phyloP scores from a whole-genome alignment of 2,888 invertebrate species.

The Latrodectus hesperus region DNA sequence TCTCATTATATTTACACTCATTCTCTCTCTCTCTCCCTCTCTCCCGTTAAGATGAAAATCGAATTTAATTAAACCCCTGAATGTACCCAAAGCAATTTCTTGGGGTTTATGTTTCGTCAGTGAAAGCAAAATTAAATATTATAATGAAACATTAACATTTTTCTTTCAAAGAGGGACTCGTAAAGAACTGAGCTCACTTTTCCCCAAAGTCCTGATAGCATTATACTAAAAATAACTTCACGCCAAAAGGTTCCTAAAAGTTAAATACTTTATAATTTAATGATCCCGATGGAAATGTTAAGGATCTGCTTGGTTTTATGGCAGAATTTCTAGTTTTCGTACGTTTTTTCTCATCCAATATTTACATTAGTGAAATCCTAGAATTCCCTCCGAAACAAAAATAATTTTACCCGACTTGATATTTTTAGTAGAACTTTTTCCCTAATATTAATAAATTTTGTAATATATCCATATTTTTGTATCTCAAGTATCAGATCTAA shows the following conservation, averaged over 20 bases:
- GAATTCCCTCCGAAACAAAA: too few relatives aligned
- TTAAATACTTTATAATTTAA: conserved; percentile 33
- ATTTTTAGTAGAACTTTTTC: too few relatives aligned
- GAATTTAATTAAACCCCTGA: conserved; percentile 16
- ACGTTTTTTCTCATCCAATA: too few relatives aligned
- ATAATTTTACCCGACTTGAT: too few relatives aligned
- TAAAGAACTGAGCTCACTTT: conserved; percentile 1
- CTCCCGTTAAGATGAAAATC: background rate
- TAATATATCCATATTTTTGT: too few relatives aligned
- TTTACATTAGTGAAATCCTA: too few relatives aligned
- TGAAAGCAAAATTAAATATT: conserved; percentile 13
- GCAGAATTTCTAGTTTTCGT: background rate
- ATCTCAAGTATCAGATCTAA: too few relatives aligned
- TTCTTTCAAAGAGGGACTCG: background rate
- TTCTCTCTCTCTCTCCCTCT: background rate
- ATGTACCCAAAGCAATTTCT: conserved; percentile 9
- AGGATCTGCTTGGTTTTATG: conserved; percentile 1
- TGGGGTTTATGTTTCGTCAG: background rate
- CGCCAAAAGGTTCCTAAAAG: conserved; percentile 1
- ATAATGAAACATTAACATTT: conserved; percentile 6
- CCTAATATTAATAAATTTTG: too few relatives aligned
- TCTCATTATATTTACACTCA: conserved; percentile 6
- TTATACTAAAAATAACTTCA: background rate
- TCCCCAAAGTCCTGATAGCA: background rate
- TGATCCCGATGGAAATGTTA: background rate